Evolutionary conservation across 2,797 vertebrate species (phyloP).

Genomic region (Catostomus latipinnis): DNA sequence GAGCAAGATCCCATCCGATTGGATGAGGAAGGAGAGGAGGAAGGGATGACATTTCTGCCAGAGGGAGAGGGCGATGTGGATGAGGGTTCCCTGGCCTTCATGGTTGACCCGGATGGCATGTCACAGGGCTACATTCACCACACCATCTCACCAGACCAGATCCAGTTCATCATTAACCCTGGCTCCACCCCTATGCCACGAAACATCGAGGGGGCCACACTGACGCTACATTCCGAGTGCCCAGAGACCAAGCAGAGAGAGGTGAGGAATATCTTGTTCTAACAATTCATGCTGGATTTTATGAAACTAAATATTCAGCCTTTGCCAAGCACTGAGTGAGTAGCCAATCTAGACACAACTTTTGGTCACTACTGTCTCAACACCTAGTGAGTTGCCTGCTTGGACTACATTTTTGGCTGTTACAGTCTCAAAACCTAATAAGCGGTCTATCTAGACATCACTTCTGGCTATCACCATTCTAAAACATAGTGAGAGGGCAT

Average conservation of each 20-base stretch:
- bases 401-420: too few relatives aligned
- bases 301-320: too few relatives aligned
- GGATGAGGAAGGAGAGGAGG: constrained; percentile 91
- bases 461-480: too few relatives aligned
- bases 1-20: constrained; percentile 93
- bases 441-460: too few relatives aligned
- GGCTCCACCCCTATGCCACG: constrained; percentile 98
- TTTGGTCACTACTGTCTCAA: too few relatives aligned
- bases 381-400: too few relatives aligned
- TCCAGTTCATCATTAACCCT: constrained; percentile 97
- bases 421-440: too few relatives aligned
- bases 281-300: too few relatives aligned
- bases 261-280: constrained; percentile 72
- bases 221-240: constrained; percentile 97
- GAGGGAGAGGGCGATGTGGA: constrained; percentile 85
- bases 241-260: constrained; percentile 96
- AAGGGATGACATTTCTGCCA: constrained; percentile 87
- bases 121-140: constrained; percentile 98
- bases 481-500: too few relatives aligned
- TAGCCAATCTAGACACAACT: too few relatives aligned
- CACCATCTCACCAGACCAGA: constrained; percentile 98
- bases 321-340: too few relatives aligned
- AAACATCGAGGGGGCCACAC: constrained; percentile 97
- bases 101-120: constrained; percentile 92
- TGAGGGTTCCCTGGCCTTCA: constrained; percentile 87